These are phyloP conservation scores for Ceratitis capitata DNA, from an alignment of 1,140 invertebrate species.

Conservation along the genomic window DNA sequence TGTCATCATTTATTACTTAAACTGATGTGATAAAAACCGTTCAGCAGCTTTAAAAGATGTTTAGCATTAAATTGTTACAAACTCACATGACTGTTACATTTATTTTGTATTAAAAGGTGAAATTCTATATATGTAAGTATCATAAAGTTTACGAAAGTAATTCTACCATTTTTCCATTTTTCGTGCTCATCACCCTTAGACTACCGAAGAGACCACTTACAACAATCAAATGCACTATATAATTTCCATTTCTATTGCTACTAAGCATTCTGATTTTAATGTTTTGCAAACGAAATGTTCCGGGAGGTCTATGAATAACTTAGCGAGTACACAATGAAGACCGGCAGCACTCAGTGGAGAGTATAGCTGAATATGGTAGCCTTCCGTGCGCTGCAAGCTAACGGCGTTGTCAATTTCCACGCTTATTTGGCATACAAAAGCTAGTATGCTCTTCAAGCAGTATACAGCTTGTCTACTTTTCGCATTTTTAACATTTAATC, in stretches of 20 bases:
- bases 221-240: background rate
- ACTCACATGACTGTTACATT: too few species aligned
- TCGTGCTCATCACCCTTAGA: background rate
- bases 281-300: background rate
- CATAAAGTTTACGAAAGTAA: too few species aligned
- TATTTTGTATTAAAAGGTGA: too few species aligned
- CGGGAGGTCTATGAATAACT: conserved; percentile 3
- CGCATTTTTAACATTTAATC: conserved; percentile 12
- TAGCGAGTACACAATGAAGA: background rate
- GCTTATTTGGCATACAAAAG: conserved; percentile 15
- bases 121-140: too few species aligned
- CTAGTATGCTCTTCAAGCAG: too few species aligned
- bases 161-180: too few species aligned
- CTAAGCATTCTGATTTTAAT: background rate
- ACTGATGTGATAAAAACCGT: too few species aligned
- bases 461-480: conserved; percentile 2
- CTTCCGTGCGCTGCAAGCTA: background rate
- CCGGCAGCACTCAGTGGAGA: background rate
- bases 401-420: background rate
- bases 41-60: too few species aligned
- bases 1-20: too few species aligned
- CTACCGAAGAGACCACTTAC: background rate
- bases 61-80: too few species aligned
- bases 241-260: background rate
- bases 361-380: background rate